Base-by-base conservation (phyloP, 2,888 invertebrate species). In the Platycheirus albimanus region DNA sequence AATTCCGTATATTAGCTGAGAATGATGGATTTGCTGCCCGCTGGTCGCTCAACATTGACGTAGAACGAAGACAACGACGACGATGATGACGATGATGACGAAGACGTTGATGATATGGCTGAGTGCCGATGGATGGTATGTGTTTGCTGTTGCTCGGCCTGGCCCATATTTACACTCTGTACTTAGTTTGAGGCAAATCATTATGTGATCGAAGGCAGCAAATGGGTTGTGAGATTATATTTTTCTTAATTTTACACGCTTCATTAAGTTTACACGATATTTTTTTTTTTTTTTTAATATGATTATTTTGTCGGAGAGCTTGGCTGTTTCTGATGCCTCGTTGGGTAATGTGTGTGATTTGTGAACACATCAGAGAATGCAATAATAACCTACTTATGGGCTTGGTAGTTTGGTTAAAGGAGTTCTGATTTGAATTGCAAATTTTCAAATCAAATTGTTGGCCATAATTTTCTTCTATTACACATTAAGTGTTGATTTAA, bases 241-340 rank as follows among this genome's bases (percentile, higher is more conserved):
- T 83, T 83, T 74, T 78, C 74, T 64, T 83, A 78, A 83, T 83
- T 83, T 83, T 74, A 78, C 72, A 83, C 69, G 83, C 78, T 78
- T 83, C 83, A 83, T 83, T 83, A 78, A 58, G 30, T 64, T 78
- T 74, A 83, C 72, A 78, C 81, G 81, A 81, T 81, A 64, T n/a
- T n/a, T n/a, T n/a, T n/a, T n/a, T n/a, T n/a, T n/a, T n/a, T n/a
- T n/a, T n/a, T n/a, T n/a, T n/a, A n/a, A n/a, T n/a, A n/a, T n/a
- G n/a, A n/a, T n/a, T n/a, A 66, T 70, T 4, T 70, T 80, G 64
- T 45, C 56, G 43, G 47, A 20, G 52, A 28, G 52, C 38, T 52
- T 13, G 54, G 43, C 24, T 28, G 17, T n/a, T n/a, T n/a, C n/a
- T n/a, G n/a, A n/a, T n/a, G n/a, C n/a, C n/a, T n/a, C n/a, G n/a